Base-by-base conservation (phyloP, 2,797 vertebrate genomes). In the Tokudaia muenninki region DNA sequence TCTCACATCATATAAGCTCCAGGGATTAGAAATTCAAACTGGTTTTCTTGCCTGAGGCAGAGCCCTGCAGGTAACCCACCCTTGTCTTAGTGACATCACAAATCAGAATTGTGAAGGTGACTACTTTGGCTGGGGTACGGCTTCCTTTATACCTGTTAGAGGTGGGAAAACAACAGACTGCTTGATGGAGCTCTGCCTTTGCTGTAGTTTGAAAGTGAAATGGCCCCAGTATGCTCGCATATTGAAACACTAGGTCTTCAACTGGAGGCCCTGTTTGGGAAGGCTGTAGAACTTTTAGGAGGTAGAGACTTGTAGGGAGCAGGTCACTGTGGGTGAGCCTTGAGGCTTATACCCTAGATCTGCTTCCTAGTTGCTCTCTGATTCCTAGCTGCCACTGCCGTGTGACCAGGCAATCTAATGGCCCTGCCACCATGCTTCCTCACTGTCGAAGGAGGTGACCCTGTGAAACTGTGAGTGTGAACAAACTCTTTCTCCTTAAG, bases 1-100 rank as follows among this genome's bases (percentile, higher is more conserved):
- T 24, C 0, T 72, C 55, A 52, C 0, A 29, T 31, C 55, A 52
- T 72, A 16, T 26, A 17, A 0, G 0, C 5, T 47, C 34, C 44
- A 14, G 31, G 0, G 10, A 77, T n/a, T 52, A 31, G 0, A 14
- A 31, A 37, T 22, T 9, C 13, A 50, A 67, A 14, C 0, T 41
- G 1, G 0, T 21, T 11, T 21, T 72, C 29, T 80, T 37, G n/a
- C 14, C n/a, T 11, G 24, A 41, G 82, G 29, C 4, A 50, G 19
- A 77, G 17, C 34, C 26, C 14, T 70, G 22, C 9, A 41, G 59
- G 17, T 70, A 19, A 63, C 10, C 72, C 0, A 12, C 4, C 19
- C 34, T 31, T 82, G 26, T 9, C 11, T 55, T 47, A n/a, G 0
- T 19, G 47, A 57, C 47, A 52, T 24, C 67, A 9, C 11, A 21